Conservation (phyloP, 2,888 invertebrate species). For the Troides oblongomaculatus region DNA sequence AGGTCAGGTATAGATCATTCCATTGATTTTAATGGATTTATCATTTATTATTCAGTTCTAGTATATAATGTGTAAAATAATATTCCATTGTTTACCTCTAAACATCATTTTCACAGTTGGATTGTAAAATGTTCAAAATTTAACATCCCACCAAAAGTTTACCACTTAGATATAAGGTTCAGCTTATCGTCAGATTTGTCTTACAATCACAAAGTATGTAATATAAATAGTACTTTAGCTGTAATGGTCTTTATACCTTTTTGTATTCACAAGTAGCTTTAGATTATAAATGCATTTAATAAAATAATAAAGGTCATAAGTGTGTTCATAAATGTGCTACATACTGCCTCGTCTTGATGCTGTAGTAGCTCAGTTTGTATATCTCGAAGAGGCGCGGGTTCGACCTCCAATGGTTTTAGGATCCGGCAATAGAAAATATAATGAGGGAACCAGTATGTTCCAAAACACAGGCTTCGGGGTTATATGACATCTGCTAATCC, state of each 20-base stretch:
- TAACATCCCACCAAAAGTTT: conserved; percentile 39
- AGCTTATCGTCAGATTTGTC: neutral
- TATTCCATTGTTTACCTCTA: too few species aligned
- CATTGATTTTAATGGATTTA: conserved; percentile 24
- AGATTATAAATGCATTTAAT: conserved; percentile 25
- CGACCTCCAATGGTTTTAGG: too few species aligned
- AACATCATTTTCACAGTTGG: too few species aligned
- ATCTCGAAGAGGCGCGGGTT: too few species aligned
- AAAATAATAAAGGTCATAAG: conserved; percentile 3
- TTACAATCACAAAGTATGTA: conserved; percentile 13
- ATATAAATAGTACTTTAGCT: conserved; percentile 12
- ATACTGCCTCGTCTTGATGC: neutral
- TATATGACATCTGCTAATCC: too few species aligned
- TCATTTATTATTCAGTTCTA: too few species aligned
- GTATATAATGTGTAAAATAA: too few species aligned
- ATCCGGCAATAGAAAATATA: too few species aligned
- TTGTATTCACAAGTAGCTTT: conserved; percentile 19
- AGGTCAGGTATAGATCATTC: conserved; percentile 29
- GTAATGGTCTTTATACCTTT: conserved; percentile 8
- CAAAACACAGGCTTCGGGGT: too few species aligned
- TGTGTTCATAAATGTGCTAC: neutral
- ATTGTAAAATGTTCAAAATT: conserved; percentile 34
- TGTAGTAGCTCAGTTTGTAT: too few species aligned
- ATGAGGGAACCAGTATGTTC: too few species aligned
- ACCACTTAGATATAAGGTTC: conserved; percentile 25